A percentile compares a stretch with the other conserved stretches of the same genome.
Evolutionary conservation across 2,888 invertebrate genomes (phyloP).

Genomic region (Drosophila monieri): DNA sequence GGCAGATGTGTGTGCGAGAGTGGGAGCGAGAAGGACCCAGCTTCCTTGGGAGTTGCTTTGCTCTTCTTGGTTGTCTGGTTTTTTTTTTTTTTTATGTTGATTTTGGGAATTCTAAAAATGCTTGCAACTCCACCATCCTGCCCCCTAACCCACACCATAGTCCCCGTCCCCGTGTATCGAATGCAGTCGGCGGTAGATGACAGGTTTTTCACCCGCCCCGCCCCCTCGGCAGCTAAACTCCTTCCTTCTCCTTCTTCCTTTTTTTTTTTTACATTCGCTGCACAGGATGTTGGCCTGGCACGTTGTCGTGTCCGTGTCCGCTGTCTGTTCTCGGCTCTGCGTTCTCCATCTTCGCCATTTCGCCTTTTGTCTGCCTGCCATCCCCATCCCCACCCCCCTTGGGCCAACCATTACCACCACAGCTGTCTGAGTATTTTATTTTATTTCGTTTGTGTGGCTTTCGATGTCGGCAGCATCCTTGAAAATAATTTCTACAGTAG

Average conservation of each 20-base stretch:
- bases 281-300: conserved; percentile 60
- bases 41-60: conserved; percentile 34
- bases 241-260: conserved; percentile 13
- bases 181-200: conserved; percentile 58
- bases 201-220: conserved; percentile 53
- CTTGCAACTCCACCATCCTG: conserved; percentile 41
- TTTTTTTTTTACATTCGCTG: conserved; percentile 18
- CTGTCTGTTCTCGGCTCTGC: conserved; percentile 38
- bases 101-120: conserved; percentile 75
- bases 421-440: conserved; percentile 29
- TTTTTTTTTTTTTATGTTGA: conserved; percentile 55
- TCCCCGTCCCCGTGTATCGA: conserved; percentile 45
- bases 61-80: conserved; percentile 49
- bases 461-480: conserved; percentile 41
- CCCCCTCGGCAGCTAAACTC: conserved; percentile 8
- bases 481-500: conserved; percentile 20
- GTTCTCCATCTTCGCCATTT: conserved; percentile 49
- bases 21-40: conserved; percentile 8
- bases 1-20: too few species aligned
- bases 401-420: background rate
- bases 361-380: conserved; percentile 36
- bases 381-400: background rate
- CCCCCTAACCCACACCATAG: conserved; percentile 33
- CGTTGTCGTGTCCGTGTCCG: conserved; percentile 43
- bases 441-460: conserved; percentile 33